Base-by-base conservation (phyloP, 2,797 vertebrate genomes). In the Sebastes wilsoni region DNA sequence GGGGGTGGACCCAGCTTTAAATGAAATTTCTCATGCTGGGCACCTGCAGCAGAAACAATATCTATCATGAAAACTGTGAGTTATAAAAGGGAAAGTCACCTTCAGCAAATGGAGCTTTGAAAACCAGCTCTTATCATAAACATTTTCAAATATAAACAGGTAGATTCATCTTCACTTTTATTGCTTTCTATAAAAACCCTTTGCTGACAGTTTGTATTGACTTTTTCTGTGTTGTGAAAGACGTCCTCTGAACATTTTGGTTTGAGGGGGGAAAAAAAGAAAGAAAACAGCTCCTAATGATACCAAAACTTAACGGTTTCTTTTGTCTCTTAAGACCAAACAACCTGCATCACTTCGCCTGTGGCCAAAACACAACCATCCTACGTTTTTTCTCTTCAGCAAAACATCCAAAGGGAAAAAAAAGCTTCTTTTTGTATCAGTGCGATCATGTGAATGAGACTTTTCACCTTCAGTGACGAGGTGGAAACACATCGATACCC, bases 401-500 rank as follows among this genome's bases (percentile, higher is more conserved):
- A 62, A 64, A 74, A 54, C 76, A 66, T 52, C 66, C 62, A 80
- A 38, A 81, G 1, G 8, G 6, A 16, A 16, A 28, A 4, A 67
- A 79, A 83, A 75, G 32, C 55, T 76, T 70, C 8, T 84, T 83
- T 87, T 76, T 75, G 59, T 74, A 75, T 80, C 64, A 56, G 66
- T 14, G 67, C 2, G 25, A 54, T 65, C 64, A n/a, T 32, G 36
- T 56, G 77, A 80, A 69, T 54, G 66, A 72, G 66, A 90, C 91
- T 92, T 91, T 92, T 92, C 66, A 92, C 94, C 94, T 94, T 93
- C 87, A 91, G 93, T 81, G 89, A 88, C 93, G 86, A 90, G 80
- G 79, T 59, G 86, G 85, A 89, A 95, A 89, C 79, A 34, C 69
- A 82, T 80, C 92, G 77, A 90, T 84, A 87, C 90, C 91, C 94